Base-by-base conservation (phyloP, 2,113 vertebrate genomes). In the Marmota monax region DNA sequence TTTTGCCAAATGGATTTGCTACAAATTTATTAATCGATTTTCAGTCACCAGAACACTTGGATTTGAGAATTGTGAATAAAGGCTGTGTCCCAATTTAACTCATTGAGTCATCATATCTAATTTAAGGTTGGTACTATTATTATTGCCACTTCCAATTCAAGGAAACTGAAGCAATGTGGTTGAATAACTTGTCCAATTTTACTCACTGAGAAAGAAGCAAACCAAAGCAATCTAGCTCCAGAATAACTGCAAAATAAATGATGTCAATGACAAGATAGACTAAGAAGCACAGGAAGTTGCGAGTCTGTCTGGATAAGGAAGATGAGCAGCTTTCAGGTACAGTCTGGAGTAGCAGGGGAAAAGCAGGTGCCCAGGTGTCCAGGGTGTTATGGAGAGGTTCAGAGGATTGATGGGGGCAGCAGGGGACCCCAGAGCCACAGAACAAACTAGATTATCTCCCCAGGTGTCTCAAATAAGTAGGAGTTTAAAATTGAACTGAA, bases 311-410 rank as follows among this genome's bases (percentile, higher is more conserved):
- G 53, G 32, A 32, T 37, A 65, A 42, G 61, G 48, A 18, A 25
- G 45, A 20, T 1, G 0, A 8, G 7, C 11, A 25, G 34, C 34
- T 65, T 29, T n/a, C 22, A 42, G 34, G 23, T 22, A 5, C 11
- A 32, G 9, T 0, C 3, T 1, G 1, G 1, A 72, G 7, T 0
- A 3, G 2, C 0, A 72, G 5, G 4, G 42, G 37, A n/a, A 22
- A 6, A 45, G 7, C 69, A 86, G 77, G 74, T 70, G 86, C 25
- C 0, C 8, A 8, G 32, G 56, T 0, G 10, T 69, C 67, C 61
- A 14, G 45, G 32, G 29, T 34, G 0, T 13, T 34, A 32, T 7
- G 61, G 51, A 53, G 42, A 37, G 13, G 51, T 20, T 7, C 37
- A 8, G 7, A 23, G 23, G 63, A 2, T 37, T 2, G 20, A 2